These are phyloP conservation scores for Drosophila kohkoa DNA, from an alignment of 1,140 invertebrate genomes.

Conservation along the genomic window DNA sequence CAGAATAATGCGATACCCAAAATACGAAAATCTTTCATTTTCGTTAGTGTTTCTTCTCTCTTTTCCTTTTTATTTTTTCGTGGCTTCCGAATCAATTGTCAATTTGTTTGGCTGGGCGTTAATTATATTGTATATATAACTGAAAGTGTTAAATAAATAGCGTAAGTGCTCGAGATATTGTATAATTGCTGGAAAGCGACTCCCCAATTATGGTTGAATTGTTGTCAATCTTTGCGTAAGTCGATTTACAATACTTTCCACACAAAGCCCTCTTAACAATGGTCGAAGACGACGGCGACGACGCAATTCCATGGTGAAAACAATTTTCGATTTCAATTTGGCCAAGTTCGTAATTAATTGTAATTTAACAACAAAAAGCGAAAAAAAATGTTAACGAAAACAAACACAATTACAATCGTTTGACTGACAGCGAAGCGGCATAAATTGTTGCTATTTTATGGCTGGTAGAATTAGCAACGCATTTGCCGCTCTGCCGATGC, in stretches of 20 bases:
- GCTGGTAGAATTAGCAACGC: constrained; percentile 63
- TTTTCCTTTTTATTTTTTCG: constrained; percentile 18
- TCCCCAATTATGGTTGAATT: constrained; percentile 57
- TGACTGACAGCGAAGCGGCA: constrained; percentile 14
- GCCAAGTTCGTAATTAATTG: constrained; percentile 62
- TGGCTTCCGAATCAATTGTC: constrained; percentile 27
- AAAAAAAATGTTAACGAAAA: constrained; percentile 9
- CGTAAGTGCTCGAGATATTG: constrained; percentile 31
- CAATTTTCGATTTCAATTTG: constrained; percentile 56
- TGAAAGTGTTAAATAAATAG: constrained; percentile 54
- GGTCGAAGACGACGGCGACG: neutral
- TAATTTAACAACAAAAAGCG: constrained; percentile 49
- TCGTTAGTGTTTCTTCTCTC: constrained; percentile 28
- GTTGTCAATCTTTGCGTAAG: constrained; percentile 54
- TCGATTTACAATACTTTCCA: constrained; percentile 50
- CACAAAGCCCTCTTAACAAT: constrained; percentile 45
- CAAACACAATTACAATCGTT: constrained; percentile 56
- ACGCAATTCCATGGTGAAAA: constrained; percentile 34
- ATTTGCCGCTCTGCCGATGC: constrained; percentile 29
- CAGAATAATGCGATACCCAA: constrained; percentile 67
- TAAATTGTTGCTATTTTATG: constrained; percentile 60
- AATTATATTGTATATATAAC: constrained; percentile 16
- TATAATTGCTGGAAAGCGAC: constrained; percentile 64
- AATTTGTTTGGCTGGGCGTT: constrained; percentile 26
- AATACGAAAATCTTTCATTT: constrained; percentile 55